Conservation (phyloP, 2,113 vertebrate species). For the Oreocharis arfaki region DNA sequence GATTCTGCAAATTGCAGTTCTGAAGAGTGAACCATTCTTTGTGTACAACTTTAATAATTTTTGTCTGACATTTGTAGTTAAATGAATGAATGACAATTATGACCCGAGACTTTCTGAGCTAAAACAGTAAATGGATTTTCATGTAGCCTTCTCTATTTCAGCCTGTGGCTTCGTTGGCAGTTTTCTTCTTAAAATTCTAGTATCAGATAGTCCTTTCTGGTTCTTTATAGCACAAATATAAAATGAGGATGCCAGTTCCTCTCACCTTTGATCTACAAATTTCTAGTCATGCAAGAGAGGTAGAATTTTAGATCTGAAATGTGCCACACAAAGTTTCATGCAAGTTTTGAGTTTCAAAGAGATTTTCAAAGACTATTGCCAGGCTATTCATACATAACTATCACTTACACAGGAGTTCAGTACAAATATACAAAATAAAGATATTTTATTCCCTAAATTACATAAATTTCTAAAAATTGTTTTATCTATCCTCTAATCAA, state of each 20-base stretch:
- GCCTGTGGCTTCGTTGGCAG: neutral
- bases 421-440: neutral
- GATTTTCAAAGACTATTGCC: neutral
- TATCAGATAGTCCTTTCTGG: neutral
- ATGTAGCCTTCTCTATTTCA: neutral
- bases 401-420: neutral
- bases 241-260: neutral
- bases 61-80: neutral
- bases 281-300: neutral
- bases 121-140: neutral
- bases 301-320: neutral
- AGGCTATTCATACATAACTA: neutral
- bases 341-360: neutral
- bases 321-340: neutral
- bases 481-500: neutral
- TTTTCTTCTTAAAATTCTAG: neutral
- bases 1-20: neutral
- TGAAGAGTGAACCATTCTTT: neutral
- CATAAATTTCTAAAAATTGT: neutral
- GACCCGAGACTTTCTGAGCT: fast-evolving
- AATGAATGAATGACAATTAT: neutral
- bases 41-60: neutral
- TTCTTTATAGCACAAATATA: neutral
- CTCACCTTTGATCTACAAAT: neutral
- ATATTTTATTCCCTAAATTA: neutral